Percentiles rank a stretch among this genome's conserved stretches.
Evolutionary conservation across 2,888 invertebrate species (phyloP).

Genomic region (Brenthis daphne): DNA sequence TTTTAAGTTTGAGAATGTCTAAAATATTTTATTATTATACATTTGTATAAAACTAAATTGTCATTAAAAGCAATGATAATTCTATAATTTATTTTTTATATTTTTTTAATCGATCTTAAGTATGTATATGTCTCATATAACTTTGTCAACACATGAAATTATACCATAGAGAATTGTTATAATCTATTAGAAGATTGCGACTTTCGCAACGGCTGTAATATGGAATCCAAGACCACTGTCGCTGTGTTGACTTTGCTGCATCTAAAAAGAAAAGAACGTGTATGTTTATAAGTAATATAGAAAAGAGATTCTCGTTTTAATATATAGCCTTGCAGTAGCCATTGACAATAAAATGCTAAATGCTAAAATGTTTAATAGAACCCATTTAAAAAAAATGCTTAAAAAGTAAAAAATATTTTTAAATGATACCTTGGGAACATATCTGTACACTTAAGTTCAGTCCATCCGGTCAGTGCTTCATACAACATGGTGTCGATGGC

Average conservation of each 20-base stretch:
- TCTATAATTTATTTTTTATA: too few species aligned
- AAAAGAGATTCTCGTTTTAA: background rate
- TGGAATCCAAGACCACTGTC: slow-evolving; percentile 61
- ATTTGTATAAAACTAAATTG: too few species aligned
- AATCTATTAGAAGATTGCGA: slow-evolving; percentile 37
- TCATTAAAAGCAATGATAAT: too few species aligned
- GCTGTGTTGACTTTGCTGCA: slow-evolving; percentile 70
- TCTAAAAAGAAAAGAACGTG: slow-evolving; percentile 46
- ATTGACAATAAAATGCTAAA: background rate
- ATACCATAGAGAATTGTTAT: slow-evolving; percentile 22
- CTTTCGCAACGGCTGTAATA: slow-evolving; percentile 55
- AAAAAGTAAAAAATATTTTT: too few species aligned
- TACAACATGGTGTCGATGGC: slow-evolving; percentile 75
- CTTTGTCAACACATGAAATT: background rate
- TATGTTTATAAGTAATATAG: background rate
- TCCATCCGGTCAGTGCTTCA: slow-evolving; percentile 75
- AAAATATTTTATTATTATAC: too few species aligned
- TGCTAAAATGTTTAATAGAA: too few species aligned
- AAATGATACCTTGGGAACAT: slow-evolving; percentile 76
- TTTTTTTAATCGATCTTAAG: too few species aligned
- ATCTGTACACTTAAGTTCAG: slow-evolving; percentile 70
- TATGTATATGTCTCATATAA: background rate
- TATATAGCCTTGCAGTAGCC: too few species aligned
- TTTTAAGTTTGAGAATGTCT: too few species aligned
- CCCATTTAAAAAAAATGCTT: too few species aligned